These are phyloP conservation scores for Pollenia labialis DNA, from an alignment of 2,888 invertebrate species.

Conservation along the genomic window DNA sequence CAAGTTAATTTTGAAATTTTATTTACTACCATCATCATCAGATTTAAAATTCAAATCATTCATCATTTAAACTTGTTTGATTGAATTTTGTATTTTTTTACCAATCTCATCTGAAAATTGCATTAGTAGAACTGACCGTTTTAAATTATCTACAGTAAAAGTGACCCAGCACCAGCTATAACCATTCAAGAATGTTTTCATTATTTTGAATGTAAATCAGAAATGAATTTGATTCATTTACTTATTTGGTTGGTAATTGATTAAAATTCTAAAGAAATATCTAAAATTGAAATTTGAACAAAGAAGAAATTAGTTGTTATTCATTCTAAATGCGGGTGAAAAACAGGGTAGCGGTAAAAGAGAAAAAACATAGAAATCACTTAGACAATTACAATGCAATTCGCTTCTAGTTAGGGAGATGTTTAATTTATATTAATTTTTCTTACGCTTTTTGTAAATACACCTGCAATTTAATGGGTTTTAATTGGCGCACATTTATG, in stretches of 20 bases:
- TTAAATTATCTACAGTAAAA: not conserved
- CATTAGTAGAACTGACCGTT: slow-evolving; percentile 23
- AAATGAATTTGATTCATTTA: slow-evolving; percentile 8
- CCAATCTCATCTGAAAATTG: not conserved
- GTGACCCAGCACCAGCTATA: not conserved
- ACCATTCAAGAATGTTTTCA: not conserved
- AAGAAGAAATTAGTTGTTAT: not conserved
- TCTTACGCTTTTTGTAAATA: no score
- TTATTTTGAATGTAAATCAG: not conserved
- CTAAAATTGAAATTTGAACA: not conserved
- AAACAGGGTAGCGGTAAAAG: not conserved
- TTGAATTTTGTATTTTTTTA: not conserved
- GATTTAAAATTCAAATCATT: not conserved
- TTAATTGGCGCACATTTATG: no score
- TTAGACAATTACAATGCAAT: not conserved
- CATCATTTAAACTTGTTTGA: not conserved
- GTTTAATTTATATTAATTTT: no score
- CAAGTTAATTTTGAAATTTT: not conserved
- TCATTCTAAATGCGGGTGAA: not conserved
- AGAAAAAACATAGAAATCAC: not conserved
- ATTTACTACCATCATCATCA: slow-evolving; percentile 29
- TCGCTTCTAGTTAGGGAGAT: not conserved
- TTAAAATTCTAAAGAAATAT: slow-evolving; percentile 34
- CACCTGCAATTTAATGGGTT: no score
- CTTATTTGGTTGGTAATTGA: slow-evolving; percentile 11